These are phyloP conservation scores for Upupa epops DNA, from an alignment of 2,113 vertebrate species.

Conservation along the genomic window DNA sequence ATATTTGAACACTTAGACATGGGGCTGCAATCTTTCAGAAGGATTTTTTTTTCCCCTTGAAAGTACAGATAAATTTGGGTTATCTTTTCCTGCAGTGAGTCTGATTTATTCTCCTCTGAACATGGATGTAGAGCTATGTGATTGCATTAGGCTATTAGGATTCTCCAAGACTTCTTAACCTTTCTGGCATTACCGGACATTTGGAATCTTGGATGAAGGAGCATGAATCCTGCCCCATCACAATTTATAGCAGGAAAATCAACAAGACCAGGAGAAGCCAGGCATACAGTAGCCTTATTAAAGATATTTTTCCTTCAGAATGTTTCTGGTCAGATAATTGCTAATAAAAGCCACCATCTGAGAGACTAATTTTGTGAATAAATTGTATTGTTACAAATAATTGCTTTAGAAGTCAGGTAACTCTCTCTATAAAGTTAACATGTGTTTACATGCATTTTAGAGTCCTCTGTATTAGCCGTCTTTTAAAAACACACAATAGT, in stretches of 20 bases:
- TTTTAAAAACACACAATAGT: background rate
- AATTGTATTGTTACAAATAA: background rate
- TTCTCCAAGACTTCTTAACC: background rate
- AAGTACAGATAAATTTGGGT: background rate
- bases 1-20: background rate
- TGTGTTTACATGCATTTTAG: background rate
- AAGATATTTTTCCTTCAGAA: background rate
- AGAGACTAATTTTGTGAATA: background rate
- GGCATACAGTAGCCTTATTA: background rate
- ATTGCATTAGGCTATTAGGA: background rate
- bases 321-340: background rate
- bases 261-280: background rate
- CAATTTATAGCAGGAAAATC: background rate
- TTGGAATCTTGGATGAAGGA: background rate
- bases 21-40: background rate
- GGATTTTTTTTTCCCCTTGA: background rate
- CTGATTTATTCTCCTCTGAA: background rate
- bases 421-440: background rate
- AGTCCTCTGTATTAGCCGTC: background rate
- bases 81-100: background rate
- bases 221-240: background rate
- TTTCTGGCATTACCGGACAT: background rate
- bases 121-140: background rate
- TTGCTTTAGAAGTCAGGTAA: background rate
- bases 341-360: background rate